These are phyloP conservation scores for Zaprionus inermis DNA, from an alignment of 1,140 invertebrate genomes.

Conservation along the genomic window DNA sequence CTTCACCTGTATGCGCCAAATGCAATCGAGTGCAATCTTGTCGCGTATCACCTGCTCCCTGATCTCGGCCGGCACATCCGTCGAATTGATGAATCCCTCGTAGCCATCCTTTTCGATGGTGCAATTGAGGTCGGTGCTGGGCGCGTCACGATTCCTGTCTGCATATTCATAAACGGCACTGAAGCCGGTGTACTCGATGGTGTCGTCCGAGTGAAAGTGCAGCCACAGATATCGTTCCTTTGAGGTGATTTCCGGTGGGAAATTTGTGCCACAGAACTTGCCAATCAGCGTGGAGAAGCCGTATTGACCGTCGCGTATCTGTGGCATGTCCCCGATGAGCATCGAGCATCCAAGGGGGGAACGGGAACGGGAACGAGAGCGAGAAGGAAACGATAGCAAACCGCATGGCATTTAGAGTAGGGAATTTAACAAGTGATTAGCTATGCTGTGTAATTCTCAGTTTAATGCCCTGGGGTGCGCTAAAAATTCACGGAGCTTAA, in stretches of 20 bases:
- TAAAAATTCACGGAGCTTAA: background rate
- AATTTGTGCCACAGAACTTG: slow-evolving; percentile 90
- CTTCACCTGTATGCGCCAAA: slow-evolving; percentile 90
- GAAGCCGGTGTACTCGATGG: slow-evolving; percentile 93
- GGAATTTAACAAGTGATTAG: slow-evolving; percentile 26
- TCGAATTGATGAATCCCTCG: slow-evolving; percentile 77
- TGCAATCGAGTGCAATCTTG: slow-evolving; percentile 89
- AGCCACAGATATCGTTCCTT: slow-evolving; percentile 92
- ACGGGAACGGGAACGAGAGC: slow-evolving; percentile 7
- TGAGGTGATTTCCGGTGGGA: slow-evolving; percentile 91
- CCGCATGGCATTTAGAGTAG: slow-evolving; percentile 20
- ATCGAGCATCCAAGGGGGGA: background rate
- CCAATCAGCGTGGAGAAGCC: slow-evolving; percentile 90
- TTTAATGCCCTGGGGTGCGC: background rate
- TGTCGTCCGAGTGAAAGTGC: slow-evolving; percentile 93
- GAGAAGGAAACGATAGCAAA: background rate
- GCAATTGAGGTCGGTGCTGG: slow-evolving; percentile 81
- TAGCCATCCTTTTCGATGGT: slow-evolving; percentile 71
- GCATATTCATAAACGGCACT: slow-evolving; percentile 90
- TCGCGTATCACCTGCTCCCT: slow-evolving; percentile 70
- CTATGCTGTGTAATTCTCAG: background rate
- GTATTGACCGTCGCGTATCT: slow-evolving; percentile 91
- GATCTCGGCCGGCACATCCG: slow-evolving; percentile 72
- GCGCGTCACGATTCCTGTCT: slow-evolving; percentile 85
- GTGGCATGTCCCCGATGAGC: background rate